Conservation (phyloP, 1,140 invertebrate genomes). For the Hetaerina americana region DNA sequence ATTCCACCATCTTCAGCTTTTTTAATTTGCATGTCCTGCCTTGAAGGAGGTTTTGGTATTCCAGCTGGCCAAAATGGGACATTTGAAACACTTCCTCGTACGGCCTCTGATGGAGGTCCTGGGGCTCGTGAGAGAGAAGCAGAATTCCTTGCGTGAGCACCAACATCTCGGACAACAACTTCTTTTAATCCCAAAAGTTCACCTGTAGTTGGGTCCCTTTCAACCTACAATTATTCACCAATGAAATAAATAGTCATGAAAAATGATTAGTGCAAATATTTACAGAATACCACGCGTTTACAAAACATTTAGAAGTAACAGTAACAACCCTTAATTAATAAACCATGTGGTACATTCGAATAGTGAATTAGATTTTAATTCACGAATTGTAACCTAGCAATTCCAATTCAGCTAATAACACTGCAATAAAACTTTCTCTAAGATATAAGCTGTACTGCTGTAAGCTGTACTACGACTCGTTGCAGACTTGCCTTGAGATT, state of each 20-base stretch:
- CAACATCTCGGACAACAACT: conserved; percentile 41
- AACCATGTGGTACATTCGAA: no score
- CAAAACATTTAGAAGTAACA: not conserved
- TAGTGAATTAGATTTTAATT: no score
- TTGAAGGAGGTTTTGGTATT: conserved; percentile 42
- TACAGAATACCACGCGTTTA: not conserved
- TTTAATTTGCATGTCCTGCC: conserved; percentile 21
- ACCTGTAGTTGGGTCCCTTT: conserved; percentile 56
- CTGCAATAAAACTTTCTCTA: not conserved
- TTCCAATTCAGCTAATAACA: not conserved
- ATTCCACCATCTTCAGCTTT: conserved; percentile 21
- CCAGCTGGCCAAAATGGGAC: conserved; percentile 71
- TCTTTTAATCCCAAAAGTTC: conserved; percentile 53
- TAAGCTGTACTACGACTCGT: no score
- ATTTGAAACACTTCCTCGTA: conserved; percentile 54
- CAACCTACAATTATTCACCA: conserved; percentile 30
- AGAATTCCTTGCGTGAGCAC: conserved; percentile 56
- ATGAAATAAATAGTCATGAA: conserved; percentile 7
- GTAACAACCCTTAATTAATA: no score
- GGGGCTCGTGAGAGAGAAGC: conserved; percentile 55
- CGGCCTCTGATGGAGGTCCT: conserved; percentile 39
- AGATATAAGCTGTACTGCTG: no score
- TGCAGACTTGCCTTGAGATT: conserved; percentile 30
- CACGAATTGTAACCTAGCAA: not conserved
- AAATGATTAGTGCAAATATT: conserved; percentile 12